Percentiles rank a stretch among this genome's conserved stretches.
These are phyloP conservation scores for Steromphala cineraria DNA, from an alignment of 2,888 invertebrate species.

Conservation along the genomic window DNA sequence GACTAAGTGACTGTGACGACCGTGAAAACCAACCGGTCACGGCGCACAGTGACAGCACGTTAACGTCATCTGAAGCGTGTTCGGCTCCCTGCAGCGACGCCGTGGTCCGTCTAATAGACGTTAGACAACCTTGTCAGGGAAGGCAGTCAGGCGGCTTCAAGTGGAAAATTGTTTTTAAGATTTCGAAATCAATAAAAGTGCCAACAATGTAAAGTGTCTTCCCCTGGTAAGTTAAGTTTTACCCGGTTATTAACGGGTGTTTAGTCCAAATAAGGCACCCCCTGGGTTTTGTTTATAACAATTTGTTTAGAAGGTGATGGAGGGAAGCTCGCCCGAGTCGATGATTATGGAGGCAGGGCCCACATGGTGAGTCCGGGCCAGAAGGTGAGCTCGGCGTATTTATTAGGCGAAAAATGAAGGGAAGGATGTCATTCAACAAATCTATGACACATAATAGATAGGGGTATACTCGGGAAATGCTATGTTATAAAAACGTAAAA, in stretches of 20 bases:
- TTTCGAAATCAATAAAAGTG: slow-evolving; percentile 6
- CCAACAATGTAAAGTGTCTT: neutral
- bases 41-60: neutral
- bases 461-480: too few relatives aligned
- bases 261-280: neutral
- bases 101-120: neutral
- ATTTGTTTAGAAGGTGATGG: neutral
- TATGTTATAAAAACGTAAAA: too few relatives aligned
- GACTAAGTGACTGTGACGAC: neutral
- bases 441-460: too few relatives aligned
- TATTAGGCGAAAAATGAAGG: too few relatives aligned
- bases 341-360: neutral
- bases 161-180: slow-evolving; percentile 5
- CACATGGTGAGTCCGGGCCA: neutral
- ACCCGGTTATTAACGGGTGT: slow-evolving; percentile 5
- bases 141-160: neutral
- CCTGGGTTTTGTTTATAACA: slow-evolving; percentile 5
- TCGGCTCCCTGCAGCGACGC: neutral
- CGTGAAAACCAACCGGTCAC: neutral
- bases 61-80: neutral
- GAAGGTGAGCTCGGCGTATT: too few relatives aligned
- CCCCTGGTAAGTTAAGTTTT: neutral
- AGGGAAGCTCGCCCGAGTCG: neutral
- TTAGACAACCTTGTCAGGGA: neutral
- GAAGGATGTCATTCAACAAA: too few relatives aligned